Base-by-base conservation (phyloP, 2,888 invertebrate species). In the Orchesellides sinensis region DNA sequence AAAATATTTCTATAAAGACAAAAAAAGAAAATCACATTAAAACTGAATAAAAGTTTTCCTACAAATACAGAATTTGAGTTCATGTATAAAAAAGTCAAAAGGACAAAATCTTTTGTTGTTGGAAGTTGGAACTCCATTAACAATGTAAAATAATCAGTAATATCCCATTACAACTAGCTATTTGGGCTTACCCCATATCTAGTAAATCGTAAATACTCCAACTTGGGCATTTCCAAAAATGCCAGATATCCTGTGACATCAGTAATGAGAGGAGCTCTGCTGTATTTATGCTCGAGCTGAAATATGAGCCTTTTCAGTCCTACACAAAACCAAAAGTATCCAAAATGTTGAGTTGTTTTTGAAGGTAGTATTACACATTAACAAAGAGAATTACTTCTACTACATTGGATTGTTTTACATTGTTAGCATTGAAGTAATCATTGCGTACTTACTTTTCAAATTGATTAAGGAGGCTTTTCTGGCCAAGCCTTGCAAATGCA, bases 211-310 rank as follows among this genome's bases (percentile, higher is more conserved):
- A 85, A 70, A 27, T 83, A 73, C n/a, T 63, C 61, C n/a, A 85
- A 32, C 27, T 73, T 83, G 19, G 81, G 73, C 83, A 85, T 83
- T 65, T 83, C 66, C 78, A 83, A 56, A 45, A 85, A 85, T 6
- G 77, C 85, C 5, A 83, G 17, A 32, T 83, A 82, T 47, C 80
- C 85, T 2, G 85, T 80, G 3, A 85, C 69, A 70, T 85, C 85
- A 1, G 85, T 82, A 32, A 85, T 85, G 14, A 85, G 70, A 6
- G 85, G 83, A 25, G 85, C 83, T 14, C 85, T 66, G 61, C 83
- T 85, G 66, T 85, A 56, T 27, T 40, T 65, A 12, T 80, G 80
- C 12, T 84, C 84, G 29, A 84, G 17, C 8, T 80, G 75, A 47
- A 84, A 66, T 35, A 77, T 75, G 47, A 84, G 72, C 25, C 70